Percentiles rank a stretch among this genome's conserved stretches.
Evolutionary conservation across 2,113 vertebrate genomes (phyloP).

Genomic region (Labrus mixtus): DNA sequence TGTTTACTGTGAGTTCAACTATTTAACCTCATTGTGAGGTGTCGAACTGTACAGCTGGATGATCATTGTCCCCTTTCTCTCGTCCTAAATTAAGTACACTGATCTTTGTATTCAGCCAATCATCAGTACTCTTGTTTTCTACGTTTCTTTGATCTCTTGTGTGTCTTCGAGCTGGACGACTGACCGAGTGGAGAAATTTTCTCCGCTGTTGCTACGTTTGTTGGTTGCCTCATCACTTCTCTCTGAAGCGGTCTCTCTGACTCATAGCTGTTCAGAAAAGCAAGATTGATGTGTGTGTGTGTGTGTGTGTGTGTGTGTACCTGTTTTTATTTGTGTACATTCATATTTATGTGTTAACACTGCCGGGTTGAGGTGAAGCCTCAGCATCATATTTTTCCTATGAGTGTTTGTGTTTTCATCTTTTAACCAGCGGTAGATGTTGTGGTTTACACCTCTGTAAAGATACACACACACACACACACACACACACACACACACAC

Average conservation of each 20-base stretch:
- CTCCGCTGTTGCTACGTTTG: conserved; percentile 6
- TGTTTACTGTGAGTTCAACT: too few species aligned
- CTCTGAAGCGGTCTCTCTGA: conserved; percentile 24
- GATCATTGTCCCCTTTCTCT: too few species aligned
- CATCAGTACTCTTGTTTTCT: too few species aligned
- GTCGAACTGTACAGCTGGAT: too few species aligned
- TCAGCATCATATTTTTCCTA: conserved; percentile 3
- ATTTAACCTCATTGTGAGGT: too few species aligned
- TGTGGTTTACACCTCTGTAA: conserved; percentile 29
- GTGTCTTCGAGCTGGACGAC: neutral
- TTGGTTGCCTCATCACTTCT: conserved; percentile 9
- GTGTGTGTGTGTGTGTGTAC: neutral
- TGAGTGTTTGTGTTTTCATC: conserved; percentile 19
- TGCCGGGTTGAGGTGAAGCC: neutral
- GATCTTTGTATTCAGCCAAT: too few species aligned
- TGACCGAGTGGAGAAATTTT: neutral
- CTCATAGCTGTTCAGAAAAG: conserved; percentile 5
- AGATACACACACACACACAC: neutral
- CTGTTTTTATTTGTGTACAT: conserved; percentile 10
- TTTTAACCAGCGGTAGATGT: neutral
- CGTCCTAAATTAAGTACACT: too few species aligned
- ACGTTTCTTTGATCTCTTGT: neutral
- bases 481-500: neutral
- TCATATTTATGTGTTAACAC: conserved; percentile 4
- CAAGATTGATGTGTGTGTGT: neutral